These are phyloP conservation scores for Sebastes itinus DNA, from an alignment of 2,797 vertebrate species.

Conservation along the genomic window DNA sequence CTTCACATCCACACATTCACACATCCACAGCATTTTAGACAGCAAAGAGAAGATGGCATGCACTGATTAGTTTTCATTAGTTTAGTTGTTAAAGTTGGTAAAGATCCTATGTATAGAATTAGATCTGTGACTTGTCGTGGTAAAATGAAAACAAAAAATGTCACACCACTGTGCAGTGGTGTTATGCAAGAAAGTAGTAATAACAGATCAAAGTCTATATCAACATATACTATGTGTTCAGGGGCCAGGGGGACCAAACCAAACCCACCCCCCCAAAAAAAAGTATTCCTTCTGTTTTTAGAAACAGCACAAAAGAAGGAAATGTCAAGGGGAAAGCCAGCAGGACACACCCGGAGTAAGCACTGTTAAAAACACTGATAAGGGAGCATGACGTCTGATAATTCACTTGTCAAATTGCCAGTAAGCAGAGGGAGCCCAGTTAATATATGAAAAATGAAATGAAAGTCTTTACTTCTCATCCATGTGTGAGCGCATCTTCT, in stretches of 20 bases:
- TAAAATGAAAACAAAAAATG: neutral
- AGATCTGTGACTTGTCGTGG: neutral
- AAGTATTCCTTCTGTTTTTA: neutral
- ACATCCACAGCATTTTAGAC: conserved; percentile 12
- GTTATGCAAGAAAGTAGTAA: neutral
- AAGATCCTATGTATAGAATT: neutral
- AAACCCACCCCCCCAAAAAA: too few species aligned
- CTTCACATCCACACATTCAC: conserved; percentile 85
- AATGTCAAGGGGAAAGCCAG: neutral
- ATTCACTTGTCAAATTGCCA: neutral
- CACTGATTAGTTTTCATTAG: neutral
- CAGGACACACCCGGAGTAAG: neutral
- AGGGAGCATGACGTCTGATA: neutral
- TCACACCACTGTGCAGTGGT: neutral
- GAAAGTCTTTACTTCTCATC: conserved; percentile 92
- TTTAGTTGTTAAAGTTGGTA: neutral
- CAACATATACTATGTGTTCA: neutral
- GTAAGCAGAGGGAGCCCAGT: neutral
- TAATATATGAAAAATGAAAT: neutral
- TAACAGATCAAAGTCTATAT: neutral
- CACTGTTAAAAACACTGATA: neutral
- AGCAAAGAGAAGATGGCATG: neutral
- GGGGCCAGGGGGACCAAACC: neutral
- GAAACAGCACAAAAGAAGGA: neutral
- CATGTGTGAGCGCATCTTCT: conserved; percentile 97